phyloP scores from a whole-genome alignment of 92 coral and sea anemone species.

The Porites lobata region DNA sequence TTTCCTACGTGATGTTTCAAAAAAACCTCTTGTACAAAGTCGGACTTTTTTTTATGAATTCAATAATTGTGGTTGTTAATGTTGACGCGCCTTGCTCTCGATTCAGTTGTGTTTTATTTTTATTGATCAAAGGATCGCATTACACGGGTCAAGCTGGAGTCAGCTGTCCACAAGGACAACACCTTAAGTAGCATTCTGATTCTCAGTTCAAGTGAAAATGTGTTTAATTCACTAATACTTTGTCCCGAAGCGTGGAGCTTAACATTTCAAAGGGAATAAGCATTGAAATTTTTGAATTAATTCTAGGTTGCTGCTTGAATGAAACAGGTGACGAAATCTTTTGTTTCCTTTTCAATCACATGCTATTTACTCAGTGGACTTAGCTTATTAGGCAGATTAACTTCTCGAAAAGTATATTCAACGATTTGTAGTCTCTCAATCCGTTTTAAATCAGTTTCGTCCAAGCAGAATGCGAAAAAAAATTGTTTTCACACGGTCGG shows the following conservation, averaged over 20 bases:
- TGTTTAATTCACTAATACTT: constrained; percentile 19
- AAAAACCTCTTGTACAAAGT: too few species aligned
- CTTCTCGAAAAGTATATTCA: constrained; percentile 30
- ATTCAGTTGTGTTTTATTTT: too few species aligned
- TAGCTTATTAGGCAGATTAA: constrained; percentile 55
- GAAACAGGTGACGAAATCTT: constrained; percentile 31
- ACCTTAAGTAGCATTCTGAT: constrained; percentile 15
- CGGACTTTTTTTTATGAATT: too few species aligned
- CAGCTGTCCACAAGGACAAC: not conserved
- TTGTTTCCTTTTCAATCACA: constrained; percentile 49
- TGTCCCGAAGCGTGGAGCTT: constrained; percentile 11
- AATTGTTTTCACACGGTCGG: constrained; percentile 7
- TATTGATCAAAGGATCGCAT: too few species aligned
- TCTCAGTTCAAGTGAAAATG: constrained; percentile 6
- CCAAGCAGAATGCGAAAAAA: not conserved
- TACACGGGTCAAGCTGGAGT: not conserved
- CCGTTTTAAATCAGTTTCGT: not conserved
- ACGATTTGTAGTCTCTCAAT: constrained; percentile 20
- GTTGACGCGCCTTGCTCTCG: too few species aligned
- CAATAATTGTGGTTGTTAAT: too few species aligned
- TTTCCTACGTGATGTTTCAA: too few species aligned
- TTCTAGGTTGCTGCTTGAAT: constrained; percentile 23
- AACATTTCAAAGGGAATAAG: constrained; percentile 18
- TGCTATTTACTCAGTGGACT: constrained; percentile 40
- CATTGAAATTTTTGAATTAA: constrained; percentile 10